phyloP scores from a whole-genome alignment of 2,113 vertebrate species.

The Aythya baeri region DNA sequence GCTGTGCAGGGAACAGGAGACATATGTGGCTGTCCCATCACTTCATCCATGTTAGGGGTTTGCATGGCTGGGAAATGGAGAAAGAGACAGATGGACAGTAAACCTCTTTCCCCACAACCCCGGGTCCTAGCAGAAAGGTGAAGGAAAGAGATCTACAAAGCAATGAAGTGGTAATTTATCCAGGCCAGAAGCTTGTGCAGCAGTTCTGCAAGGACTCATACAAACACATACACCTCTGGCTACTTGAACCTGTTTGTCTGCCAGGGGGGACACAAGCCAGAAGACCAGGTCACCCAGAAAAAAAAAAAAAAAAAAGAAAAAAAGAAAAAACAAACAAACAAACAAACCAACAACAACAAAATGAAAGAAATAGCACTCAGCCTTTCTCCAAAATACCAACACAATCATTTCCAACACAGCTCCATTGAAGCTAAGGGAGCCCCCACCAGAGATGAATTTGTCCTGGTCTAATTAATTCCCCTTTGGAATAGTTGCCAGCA shows the following conservation, averaged over 20 bases:
- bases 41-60: not conserved
- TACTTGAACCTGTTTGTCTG: constrained; percentile 21
- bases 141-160: not conserved
- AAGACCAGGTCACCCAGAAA: constrained; percentile 4
- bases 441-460: not conserved
- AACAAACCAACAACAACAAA: not conserved
- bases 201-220: constrained; percentile 3
- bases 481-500: constrained; percentile 40
- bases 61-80: not conserved
- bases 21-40: not conserved
- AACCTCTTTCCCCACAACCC: not conserved
- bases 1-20: not conserved
- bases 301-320: not conserved
- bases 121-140: not conserved
- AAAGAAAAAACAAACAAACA: too few relatives aligned
- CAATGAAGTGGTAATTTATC: not conserved
- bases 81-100: not conserved
- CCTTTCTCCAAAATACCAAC: not conserved
- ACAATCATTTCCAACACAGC: not conserved
- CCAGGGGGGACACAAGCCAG: constrained; percentile 34
- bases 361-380: not conserved
- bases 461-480: constrained; percentile 10
- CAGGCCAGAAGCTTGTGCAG: not conserved
- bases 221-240: constrained; percentile 49
- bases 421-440: not conserved